Percentiles rank a stretch among this genome's conserved stretches.
Conservation (phyloP, 2,888 invertebrate species). For the Xylota sylvarum region DNA sequence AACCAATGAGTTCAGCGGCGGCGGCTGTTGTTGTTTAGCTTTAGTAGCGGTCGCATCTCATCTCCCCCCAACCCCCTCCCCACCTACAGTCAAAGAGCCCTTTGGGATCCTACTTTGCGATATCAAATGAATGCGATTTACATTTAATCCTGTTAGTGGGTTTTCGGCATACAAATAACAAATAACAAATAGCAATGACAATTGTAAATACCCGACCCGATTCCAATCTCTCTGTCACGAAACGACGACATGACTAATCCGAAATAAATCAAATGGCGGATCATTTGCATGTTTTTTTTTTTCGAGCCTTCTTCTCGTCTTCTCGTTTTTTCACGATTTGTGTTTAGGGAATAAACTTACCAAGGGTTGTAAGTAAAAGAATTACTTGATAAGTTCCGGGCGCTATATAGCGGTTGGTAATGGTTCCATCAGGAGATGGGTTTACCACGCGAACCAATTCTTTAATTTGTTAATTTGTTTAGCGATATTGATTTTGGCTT, state of each 20-base stretch:
- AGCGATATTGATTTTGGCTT: background rate
- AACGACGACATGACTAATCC: conserved; percentile 74
- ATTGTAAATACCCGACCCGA: conserved; percentile 63
- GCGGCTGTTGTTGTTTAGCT: conserved; percentile 1
- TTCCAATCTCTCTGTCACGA: conserved; percentile 71
- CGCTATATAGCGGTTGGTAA: conserved; percentile 16
- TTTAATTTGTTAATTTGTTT: conserved; percentile 14
- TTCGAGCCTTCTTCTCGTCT: background rate
- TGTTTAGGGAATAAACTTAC: conserved; percentile 31
- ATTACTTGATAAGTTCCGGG: conserved; percentile 4
- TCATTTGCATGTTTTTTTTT: conserved; percentile 56
- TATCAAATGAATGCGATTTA: conserved; percentile 71
- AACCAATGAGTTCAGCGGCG: conserved; percentile 20
- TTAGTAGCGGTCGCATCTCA: background rate
- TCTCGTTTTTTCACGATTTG: conserved; percentile 26
- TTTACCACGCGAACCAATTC: background rate
- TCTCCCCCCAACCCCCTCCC: background rate
- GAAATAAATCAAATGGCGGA: conserved; percentile 71
- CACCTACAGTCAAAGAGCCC: too few species aligned
- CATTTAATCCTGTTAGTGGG: conserved; percentile 73
- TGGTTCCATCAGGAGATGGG: conserved; percentile 8
- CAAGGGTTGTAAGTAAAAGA: conserved; percentile 4
- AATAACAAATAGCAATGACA: conserved; percentile 66
- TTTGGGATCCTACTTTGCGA: conserved; percentile 17
- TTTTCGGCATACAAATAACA: conserved; percentile 51